Evolutionary conservation across 2,797 vertebrate genomes (phyloP).

Genomic region (Oreochromis grahami): DNA sequence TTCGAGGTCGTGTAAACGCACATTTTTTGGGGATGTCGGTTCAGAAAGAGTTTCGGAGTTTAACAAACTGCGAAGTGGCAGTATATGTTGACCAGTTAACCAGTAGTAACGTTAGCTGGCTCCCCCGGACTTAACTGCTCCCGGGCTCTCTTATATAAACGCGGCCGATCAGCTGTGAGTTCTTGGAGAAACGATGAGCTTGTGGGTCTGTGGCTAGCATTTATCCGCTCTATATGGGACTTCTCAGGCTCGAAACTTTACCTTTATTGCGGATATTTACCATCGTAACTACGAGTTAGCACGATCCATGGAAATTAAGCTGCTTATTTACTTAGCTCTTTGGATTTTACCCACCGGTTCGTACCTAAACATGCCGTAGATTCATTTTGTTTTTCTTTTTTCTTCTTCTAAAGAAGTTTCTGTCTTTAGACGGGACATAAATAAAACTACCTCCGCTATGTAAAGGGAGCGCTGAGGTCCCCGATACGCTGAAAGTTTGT

Average conservation of each 20-base stretch:
- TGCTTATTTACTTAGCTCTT: slow-evolving; percentile 30
- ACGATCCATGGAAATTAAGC: slow-evolving; percentile 7
- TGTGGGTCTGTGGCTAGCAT: background rate
- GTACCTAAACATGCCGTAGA: background rate
- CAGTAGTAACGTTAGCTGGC: slow-evolving; percentile 12
- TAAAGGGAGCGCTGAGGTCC: background rate
- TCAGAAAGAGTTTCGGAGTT: background rate
- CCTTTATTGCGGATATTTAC: background rate
- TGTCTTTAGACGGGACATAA: background rate
- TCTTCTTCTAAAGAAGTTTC: background rate
- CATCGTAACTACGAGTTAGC: background rate
- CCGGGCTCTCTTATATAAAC: slow-evolving; percentile 37
- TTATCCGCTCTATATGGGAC: accelerated
- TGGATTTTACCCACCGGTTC: background rate
- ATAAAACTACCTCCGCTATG: background rate
- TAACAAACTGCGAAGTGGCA: background rate
- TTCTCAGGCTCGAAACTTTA: background rate
- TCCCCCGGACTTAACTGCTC: background rate
- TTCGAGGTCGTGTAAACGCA: background rate
- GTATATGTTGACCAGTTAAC: background rate
- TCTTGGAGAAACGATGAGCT: background rate
- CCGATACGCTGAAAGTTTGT: background rate
- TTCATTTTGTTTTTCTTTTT: accelerated
- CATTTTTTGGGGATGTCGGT: background rate
- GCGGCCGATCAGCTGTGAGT: background rate